Evolutionary conservation across 2,888 invertebrate genomes (phyloP), one percentile per base, ranked within the genome.

Genomic region (Drosophila limbata): DNA sequence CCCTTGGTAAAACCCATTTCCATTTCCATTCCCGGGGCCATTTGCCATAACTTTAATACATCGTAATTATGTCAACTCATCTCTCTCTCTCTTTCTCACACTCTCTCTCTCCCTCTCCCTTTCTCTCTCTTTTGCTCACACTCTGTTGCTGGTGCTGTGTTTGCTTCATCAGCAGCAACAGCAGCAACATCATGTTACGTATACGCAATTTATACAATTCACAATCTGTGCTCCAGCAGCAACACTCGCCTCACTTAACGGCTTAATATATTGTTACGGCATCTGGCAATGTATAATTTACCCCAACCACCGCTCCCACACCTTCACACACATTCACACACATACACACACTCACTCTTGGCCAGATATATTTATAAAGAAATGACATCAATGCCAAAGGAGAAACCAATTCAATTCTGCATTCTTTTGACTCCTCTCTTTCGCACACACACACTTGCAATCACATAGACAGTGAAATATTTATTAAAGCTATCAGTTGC

Each of bases 191-290:
- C 21, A 63, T 45, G 62, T 68, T 73, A 69, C 84, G 79, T 79
- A 82, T 84, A 77, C 82, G 81, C 70, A 81, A 75, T 72, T 68
- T 81, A 53, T 77, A 69, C 75, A 67, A 74, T 79, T 66, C 72
- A 53, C 83, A 83, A 83, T 84, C 83, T 84, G 84, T 84, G 84
- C 73, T 15, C 15, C n/a, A 35, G 19, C 55, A 42, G 55, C 55
- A 44, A 39, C 53, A 66, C 39, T 64, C 73, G 72, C 84, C 82
- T 82, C 86, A 81, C 82, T 88, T 86, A 88, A 88, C 88, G 78
- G 81, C 81, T 88, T 87, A 87, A 88, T 88, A 86, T 86, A 84
- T 84, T 86, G 86, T 86, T 77, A 74, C 83, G 67, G 77, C 86
- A 86, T 81, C 71, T 82, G 85, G 68, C 79, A 48, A 52, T 66